These are phyloP conservation scores for Podarcis raffonei DNA, from an alignment of 2,113 vertebrate species.

Conservation along the genomic window DNA sequence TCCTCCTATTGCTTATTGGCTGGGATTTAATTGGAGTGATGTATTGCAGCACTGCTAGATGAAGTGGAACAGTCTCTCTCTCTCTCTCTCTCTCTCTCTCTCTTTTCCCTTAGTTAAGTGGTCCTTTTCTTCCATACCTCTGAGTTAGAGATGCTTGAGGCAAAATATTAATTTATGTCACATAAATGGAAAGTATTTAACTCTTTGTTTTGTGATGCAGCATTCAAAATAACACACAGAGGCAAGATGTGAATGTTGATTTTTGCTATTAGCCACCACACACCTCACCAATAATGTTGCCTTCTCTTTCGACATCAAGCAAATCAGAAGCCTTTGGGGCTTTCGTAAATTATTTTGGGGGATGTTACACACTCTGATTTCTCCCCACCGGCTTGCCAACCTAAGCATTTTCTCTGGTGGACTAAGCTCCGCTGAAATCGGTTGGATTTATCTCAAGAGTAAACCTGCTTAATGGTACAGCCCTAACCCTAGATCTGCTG, in stretches of 20 bases:
- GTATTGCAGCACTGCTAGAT: constrained; percentile 75
- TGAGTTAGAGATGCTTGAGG: constrained; percentile 62
- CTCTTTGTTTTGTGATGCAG: neutral
- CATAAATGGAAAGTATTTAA: neutral
- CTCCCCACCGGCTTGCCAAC: neutral
- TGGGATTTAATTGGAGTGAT: constrained; percentile 79
- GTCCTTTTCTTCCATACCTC: constrained; percentile 65
- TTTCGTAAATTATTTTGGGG: constrained; percentile 17
- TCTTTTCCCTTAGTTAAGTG: neutral
- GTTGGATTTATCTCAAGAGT: neutral
- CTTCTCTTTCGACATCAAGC: constrained; percentile 47
- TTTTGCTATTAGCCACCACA: constrained; percentile 40
- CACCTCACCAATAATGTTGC: constrained; percentile 49
- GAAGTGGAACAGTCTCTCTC: constrained; percentile 79
- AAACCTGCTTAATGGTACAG: neutral
- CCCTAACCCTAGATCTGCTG: too few species aligned
- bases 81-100: constrained; percentile 54
- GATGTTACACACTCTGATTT: neutral
- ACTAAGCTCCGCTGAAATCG: neutral
- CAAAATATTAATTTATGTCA: constrained; percentile 37
- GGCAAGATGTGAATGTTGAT: constrained; percentile 61
- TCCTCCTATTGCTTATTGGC: constrained; percentile 77
- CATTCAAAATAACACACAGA: neutral
- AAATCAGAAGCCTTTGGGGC: constrained; percentile 35
- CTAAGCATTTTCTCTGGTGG: neutral